These are phyloP conservation scores for Itoplectis maculator DNA, from an alignment of 2,888 invertebrate species.

Conservation along the genomic window DNA sequence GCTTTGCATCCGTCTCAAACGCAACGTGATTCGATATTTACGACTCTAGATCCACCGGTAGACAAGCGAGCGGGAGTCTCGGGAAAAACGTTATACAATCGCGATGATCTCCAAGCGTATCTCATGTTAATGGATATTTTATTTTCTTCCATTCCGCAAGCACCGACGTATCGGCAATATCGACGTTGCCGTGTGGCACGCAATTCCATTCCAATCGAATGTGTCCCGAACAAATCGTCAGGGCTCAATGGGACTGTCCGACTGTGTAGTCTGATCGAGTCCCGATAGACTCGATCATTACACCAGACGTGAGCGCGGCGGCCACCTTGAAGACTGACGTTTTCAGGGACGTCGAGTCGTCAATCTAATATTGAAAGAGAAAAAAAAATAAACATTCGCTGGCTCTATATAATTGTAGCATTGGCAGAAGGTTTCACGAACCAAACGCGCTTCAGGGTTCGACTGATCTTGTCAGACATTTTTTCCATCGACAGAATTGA, in stretches of 20 bases:
- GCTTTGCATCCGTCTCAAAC: background rate
- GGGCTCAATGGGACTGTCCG: background rate
- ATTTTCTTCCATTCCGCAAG: no score
- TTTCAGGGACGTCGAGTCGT: slow-evolving; percentile 53
- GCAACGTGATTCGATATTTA: background rate
- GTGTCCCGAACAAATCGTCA: slow-evolving; percentile 8
- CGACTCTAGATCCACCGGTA: background rate
- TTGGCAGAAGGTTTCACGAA: no score
- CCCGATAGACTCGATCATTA: background rate
- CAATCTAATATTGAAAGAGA: slow-evolving; percentile 9
- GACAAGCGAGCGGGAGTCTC: slow-evolving; percentile 2
- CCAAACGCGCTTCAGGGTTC: no score
- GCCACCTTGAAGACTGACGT: slow-evolving; percentile 57
- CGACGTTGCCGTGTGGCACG: slow-evolving; percentile 38
- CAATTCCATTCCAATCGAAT: slow-evolving; percentile 52
- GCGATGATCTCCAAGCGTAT: slow-evolving; percentile 15
- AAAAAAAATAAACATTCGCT: slow-evolving; percentile 9
- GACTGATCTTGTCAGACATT: no score
- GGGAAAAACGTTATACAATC: slow-evolving; percentile 5
- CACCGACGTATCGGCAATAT: slow-evolving; percentile 25
- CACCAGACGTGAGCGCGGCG: background rate
- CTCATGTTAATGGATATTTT: background rate
- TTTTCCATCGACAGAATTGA: no score
- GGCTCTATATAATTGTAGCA: no score
- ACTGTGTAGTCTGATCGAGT: no score